Base-by-base conservation (phyloP, 1,140 invertebrate species). In the Drosophila kurseongensis region DNA sequence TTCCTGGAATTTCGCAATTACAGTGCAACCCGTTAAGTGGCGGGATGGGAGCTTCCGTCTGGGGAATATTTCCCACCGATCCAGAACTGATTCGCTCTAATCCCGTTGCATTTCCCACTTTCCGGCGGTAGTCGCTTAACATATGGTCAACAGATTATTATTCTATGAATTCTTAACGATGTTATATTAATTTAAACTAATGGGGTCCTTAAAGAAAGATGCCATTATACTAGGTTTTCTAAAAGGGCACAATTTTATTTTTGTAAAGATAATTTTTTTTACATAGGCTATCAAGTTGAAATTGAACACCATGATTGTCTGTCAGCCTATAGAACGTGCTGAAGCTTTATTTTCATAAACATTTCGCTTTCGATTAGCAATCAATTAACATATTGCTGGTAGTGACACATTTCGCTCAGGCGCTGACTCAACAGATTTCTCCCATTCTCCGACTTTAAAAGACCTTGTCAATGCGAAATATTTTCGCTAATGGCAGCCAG, bases 381-480 rank as follows among this genome's bases (percentile, higher is more conserved):
- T 71, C 68, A 57, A 72, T 72, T 72, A 72, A 29, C 66, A 72
- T 71, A 41, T 27, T 48, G 44, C 35, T 71, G 66, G 48, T 71
- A 72, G 71, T 72, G 68, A 72, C 68, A 72, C 66, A 72, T 50
- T 72, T 52, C 36, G 35, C 47, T 23, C 23, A 13, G 27, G 2
- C 32, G 42, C 68, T 72, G 65, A 72, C 36, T 72, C 44, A 55
- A 58, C 68, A 9, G 51, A 71, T 71, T 56, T 50, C 47, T 38
- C 13, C 35, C 23, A 32, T 35, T 69, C 41, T 44, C 41, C 23
- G 16, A 35, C 27, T 48, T 36, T 32, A 35, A 35, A 60, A 32
- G 69, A 72, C 55, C 78, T 81, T 65, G 78, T 66, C 81, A 71
- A 75, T 66, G 45, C 60, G 68, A 86, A 78, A 60, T 72, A 76